Base-by-base conservation (phyloP, 2,888 invertebrate species). In the Sarcophaga caerulescens region DNA sequence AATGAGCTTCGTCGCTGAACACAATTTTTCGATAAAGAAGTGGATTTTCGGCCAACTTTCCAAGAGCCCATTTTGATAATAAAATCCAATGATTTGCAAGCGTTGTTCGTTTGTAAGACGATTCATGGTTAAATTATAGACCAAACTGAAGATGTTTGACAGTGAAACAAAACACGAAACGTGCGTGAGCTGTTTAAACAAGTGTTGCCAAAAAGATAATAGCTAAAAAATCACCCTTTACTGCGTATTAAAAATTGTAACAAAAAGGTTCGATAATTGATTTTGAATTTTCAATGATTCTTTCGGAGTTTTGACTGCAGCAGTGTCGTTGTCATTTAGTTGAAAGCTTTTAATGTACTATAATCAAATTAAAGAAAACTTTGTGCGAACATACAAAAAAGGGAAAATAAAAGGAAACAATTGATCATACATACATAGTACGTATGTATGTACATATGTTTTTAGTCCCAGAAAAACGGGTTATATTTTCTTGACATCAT, bases 271-370 rank as follows among this genome's bases (percentile, higher is more conserved):
- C 84, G 81, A 81, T 86, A 86, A 86, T 86, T 86, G 84, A 86
- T 84, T 84, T 86, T 86, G 81, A 78, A 84, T 84, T 77, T 86
- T 78, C 86, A 84, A 84, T 86, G 81, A 86, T 77, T 84, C 78
- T 59, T 60, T 47, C 74, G 68, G 60, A 85, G 73, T 77, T 77
- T 77, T 63, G 47, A 63, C 84, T 84, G 69, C 74, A 75, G n/a
- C 52, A 17, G 60, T 60, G n/a, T n/a, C 14, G 59, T 65, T 19
- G 25, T 73, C 62, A 74, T 81, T 83, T 69, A 81, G 80, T 81
- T 66, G 81, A 86, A 85, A 86, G 84, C 86, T 86, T 86, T 86
- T 84, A 84, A 83, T 86, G 77, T 81, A n/a, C n/a, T n/a, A 66
- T 84, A 84, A 86, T 81, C 74, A 75, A 70, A 81, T 86, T 86